Conservation (phyloP, 2,113 vertebrate genomes). For the Prochilodus magdalenae region DNA sequence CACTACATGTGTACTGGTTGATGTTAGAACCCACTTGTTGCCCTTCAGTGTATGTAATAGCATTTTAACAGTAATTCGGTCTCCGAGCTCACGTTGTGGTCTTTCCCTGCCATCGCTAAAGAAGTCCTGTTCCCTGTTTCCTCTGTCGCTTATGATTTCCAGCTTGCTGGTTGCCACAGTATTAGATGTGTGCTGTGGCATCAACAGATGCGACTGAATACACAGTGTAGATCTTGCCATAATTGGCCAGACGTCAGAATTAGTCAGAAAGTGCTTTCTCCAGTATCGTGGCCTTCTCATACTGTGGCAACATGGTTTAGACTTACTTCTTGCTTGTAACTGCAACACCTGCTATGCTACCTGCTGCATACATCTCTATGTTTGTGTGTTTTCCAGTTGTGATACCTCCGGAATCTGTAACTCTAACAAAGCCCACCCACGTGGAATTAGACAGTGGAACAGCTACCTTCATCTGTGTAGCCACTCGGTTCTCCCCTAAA, state of each 20-base stretch:
- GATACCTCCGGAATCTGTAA: slow-evolving; percentile 50
- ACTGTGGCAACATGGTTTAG: slow-evolving; percentile 31
- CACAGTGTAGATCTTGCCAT: not conserved
- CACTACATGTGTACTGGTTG: no score
- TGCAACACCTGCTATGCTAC: slow-evolving; percentile 24
- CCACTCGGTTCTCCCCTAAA: slow-evolving; percentile 69
- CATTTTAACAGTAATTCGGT: not conserved
- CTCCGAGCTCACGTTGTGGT: not conserved
- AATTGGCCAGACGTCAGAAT: not conserved
- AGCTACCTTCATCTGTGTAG: slow-evolving; percentile 66
- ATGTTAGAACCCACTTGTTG: no score
- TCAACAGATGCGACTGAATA: not conserved
- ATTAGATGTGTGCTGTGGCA: not conserved
- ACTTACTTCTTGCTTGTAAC: not conserved
- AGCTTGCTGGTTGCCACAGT: slow-evolving; percentile 29
- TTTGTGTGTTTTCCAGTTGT: slow-evolving; percentile 70
- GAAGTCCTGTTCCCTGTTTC: not conserved
- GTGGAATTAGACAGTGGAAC: slow-evolving; percentile 21
- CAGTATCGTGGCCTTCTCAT: slow-evolving; percentile 33
- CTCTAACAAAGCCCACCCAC: slow-evolving; percentile 32
- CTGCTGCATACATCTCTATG: slow-evolving; percentile 66
- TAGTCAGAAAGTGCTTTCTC: no score
- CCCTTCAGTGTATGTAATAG: no score
- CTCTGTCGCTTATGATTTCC: slow-evolving; percentile 36
- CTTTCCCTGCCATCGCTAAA: not conserved